These are phyloP conservation scores for Galerucella pusilla DNA, from an alignment of 2,888 invertebrate species.

Conservation along the genomic window DNA sequence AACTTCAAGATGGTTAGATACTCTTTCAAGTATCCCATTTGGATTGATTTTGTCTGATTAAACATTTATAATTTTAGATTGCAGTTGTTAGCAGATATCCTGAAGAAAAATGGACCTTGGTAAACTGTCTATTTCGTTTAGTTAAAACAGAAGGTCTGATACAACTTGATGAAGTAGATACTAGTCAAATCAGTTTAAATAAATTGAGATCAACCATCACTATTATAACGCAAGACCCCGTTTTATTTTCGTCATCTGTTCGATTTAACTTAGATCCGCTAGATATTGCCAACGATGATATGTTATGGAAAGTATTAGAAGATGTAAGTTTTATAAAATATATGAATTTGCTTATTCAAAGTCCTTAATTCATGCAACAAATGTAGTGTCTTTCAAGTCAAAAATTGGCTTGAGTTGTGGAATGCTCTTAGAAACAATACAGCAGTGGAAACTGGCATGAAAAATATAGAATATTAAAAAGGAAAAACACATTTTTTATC, in stretches of 20 bases:
- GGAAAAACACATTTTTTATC: no score
- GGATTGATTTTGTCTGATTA: no score
- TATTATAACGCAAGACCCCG: constrained; percentile 86
- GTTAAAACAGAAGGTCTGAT: constrained; percentile 81
- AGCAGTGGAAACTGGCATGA: no score
- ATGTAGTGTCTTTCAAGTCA: no score
- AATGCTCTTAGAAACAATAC: no score
- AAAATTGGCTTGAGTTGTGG: no score
- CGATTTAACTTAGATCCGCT: constrained; percentile 87
- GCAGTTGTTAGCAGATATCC: constrained; percentile 38
- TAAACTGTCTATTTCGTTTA: constrained; percentile 84
- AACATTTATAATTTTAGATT: constrained; percentile 58
- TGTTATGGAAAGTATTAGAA: constrained; percentile 80
- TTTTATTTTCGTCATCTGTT: constrained; percentile 84
- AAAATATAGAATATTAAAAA: no score
- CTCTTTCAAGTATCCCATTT: no score
- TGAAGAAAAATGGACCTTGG: constrained; percentile 81
- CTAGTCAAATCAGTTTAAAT: constrained; percentile 76
- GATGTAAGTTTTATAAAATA: constrained; percentile 65
- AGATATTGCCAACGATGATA: constrained; percentile 75
- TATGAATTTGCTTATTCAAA: background rate
- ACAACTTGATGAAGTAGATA: constrained; percentile 80
- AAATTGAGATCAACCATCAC: constrained; percentile 84
- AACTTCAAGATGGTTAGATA: no score
- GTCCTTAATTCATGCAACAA: no score